These are phyloP conservation scores for Holothuria scabra DNA, from an alignment of 53 echinoderm and acorn worm species.

Conservation along the genomic window DNA sequence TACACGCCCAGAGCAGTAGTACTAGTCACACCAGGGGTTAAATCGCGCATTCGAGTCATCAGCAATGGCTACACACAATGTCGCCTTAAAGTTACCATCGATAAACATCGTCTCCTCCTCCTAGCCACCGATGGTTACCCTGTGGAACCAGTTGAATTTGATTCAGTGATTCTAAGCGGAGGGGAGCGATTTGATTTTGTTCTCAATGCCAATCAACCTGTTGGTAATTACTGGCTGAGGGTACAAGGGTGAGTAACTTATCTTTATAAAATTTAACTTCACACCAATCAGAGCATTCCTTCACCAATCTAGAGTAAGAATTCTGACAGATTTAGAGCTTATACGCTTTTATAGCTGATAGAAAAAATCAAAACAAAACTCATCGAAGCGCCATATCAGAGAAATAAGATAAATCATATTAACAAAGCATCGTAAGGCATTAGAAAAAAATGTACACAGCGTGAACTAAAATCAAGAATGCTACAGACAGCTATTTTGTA, in stretches of 20 bases:
- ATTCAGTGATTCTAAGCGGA: constrained; percentile 38
- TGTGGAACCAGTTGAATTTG: constrained; percentile 11
- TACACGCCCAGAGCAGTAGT: neutral
- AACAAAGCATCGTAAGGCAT: too few species aligned
- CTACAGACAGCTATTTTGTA: too few species aligned
- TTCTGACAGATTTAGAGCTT: too few species aligned
- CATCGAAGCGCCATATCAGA: too few species aligned
- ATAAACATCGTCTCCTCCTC: constrained; percentile 37
- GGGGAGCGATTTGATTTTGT: constrained; percentile 66
- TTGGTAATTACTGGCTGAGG: constrained; percentile 59
- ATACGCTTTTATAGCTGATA: too few species aligned
- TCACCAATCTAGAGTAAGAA: too few species aligned
- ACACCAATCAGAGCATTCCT: too few species aligned
- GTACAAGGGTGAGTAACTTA: constrained; percentile 30
- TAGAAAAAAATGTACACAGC: too few species aligned
- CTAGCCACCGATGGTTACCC: constrained; percentile 40
- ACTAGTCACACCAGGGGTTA: neutral
- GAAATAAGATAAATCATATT: too few species aligned
- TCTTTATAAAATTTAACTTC: neutral
- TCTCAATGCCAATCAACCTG: constrained; percentile 42
- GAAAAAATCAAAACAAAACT: too few species aligned
- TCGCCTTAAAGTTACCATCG: constrained; percentile 49
- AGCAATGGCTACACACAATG: constrained; percentile 47
- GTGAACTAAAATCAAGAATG: too few species aligned
- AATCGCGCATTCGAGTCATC: constrained; percentile 50